phyloP scores from a whole-genome alignment of 2,888 invertebrate species.

The Zootermopsis nevadensis region DNA sequence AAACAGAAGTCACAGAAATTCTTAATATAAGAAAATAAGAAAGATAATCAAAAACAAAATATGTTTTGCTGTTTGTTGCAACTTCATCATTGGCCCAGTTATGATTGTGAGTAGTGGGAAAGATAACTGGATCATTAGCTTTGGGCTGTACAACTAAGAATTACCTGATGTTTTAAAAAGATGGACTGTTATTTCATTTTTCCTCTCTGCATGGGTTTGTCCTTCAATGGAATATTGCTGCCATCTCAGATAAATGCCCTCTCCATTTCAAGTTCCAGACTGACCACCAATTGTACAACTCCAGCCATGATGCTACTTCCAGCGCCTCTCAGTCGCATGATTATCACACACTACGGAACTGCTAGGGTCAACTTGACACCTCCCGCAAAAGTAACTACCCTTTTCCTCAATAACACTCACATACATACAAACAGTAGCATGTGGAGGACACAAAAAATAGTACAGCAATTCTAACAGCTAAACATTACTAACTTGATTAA shows the following conservation, averaged over 20 bases:
- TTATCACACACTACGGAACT: slow-evolving; percentile 15
- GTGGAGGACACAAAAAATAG: slow-evolving; percentile 1
- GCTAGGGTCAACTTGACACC: slow-evolving; percentile 2
- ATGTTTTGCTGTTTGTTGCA: not conserved
- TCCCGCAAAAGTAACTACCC: slow-evolving; percentile 12
- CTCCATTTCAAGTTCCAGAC: slow-evolving; percentile 17
- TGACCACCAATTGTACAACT: not conserved
- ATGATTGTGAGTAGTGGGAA: not conserved
- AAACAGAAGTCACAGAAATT: not conserved
- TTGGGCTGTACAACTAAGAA: not conserved
- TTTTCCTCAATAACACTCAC: slow-evolving; percentile 15
- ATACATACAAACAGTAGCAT: slow-evolving; percentile 22
- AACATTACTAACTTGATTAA: slow-evolving; percentile 24
- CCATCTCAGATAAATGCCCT: not conserved
- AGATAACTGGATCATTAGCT: not conserved
- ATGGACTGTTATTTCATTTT: slow-evolving; percentile 3
- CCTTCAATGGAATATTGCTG: not conserved
- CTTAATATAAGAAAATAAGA: not conserved
- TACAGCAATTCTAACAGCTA: slow-evolving; percentile 26
- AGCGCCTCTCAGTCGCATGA: not conserved
- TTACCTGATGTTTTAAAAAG: slow-evolving; percentile 26
- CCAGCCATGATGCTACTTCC: not conserved
- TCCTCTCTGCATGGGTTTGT: not conserved
- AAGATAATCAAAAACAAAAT: not conserved
- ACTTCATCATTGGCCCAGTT: not conserved